These are phyloP conservation scores for Limnephilus lunatus DNA, from an alignment of 2,888 invertebrate species.

Conservation along the genomic window DNA sequence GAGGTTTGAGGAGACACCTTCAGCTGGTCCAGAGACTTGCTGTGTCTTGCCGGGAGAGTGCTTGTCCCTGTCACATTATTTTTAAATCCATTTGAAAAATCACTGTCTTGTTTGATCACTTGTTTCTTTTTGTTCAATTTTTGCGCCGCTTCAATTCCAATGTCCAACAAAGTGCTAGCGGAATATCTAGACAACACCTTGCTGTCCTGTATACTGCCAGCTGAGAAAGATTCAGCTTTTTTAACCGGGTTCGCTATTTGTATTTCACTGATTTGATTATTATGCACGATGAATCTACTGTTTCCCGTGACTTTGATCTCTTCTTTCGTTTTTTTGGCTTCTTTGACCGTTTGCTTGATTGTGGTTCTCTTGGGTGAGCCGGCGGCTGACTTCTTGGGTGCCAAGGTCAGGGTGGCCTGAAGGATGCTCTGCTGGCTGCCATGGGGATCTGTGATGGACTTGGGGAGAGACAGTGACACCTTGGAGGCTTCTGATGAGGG, in stretches of 20 bases:
- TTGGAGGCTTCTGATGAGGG: conserved; percentile 79
- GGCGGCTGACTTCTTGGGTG: conserved; percentile 77
- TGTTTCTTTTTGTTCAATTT: conserved; percentile 44
- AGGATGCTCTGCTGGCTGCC: conserved; percentile 79
- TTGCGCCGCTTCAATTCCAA: conserved; percentile 65
- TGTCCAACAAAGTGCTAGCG: conserved; percentile 78
- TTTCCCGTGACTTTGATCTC: conserved; percentile 75
- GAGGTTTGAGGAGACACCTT: conserved; percentile 75
- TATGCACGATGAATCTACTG: conserved; percentile 77
- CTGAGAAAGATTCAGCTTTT: conserved; percentile 73
- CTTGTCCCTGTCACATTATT: conserved; percentile 75
- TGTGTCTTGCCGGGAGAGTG: conserved; percentile 84
- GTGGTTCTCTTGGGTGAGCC: conserved; percentile 75
- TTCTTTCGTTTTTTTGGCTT: conserved; percentile 67
- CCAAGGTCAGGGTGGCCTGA: conserved; percentile 81
- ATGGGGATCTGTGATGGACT: conserved; percentile 76
- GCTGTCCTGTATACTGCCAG: conserved; percentile 73
- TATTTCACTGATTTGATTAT: conserved; percentile 77
- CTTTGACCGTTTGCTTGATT: conserved; percentile 73
- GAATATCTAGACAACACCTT: conserved; percentile 78
- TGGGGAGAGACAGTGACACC: conserved; percentile 76
- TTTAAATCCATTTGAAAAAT: conserved; percentile 71
- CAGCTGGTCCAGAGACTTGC: conserved; percentile 89
- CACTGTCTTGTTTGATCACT: conserved; percentile 51
- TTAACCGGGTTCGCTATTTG: conserved; percentile 73